These are phyloP conservation scores for Aldrovandia affinis DNA, from an alignment of 2,797 vertebrate genomes.

Conservation along the genomic window DNA sequence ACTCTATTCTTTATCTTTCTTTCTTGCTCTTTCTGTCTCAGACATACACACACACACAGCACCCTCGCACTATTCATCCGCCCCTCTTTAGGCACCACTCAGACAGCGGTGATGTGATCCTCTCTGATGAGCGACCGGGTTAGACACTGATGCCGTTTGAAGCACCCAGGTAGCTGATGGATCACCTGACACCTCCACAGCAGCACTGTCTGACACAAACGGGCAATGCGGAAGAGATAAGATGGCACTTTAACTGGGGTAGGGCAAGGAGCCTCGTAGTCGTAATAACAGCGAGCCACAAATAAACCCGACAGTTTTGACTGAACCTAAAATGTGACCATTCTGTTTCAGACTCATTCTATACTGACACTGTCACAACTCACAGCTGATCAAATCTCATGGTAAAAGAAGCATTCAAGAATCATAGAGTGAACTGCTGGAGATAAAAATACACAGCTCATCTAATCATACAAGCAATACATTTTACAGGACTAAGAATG, in stretches of 20 bases:
- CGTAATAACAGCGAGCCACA: not conserved
- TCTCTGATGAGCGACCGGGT: not conserved
- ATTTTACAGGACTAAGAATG: no score
- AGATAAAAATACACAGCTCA: not conserved
- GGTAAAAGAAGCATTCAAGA: not conserved
- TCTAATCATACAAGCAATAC: no score
- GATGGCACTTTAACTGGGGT: not conserved
- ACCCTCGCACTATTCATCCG: not conserved
- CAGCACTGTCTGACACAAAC: not conserved
- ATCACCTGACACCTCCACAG: not conserved
- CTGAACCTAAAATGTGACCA: not conserved
- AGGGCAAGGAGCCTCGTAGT: not conserved
- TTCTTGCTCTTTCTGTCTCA: not conserved
- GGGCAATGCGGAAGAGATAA: not conserved
- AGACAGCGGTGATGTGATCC: not conserved
- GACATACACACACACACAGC: constrained; percentile 36
- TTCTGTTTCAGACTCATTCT: not conserved
- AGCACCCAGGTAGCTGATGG: not conserved
- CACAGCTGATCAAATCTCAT: not conserved
- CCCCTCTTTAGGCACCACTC: not conserved
- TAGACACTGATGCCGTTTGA: not conserved
- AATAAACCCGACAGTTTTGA: not conserved
- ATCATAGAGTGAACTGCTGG: not conserved
- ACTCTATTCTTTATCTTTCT: not conserved
- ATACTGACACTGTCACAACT: not conserved